Evolutionary conservation across 35 echinoderm and acorn worm species (phyloP).

Genomic region (Hemicentrotus pulcherrimus): DNA sequence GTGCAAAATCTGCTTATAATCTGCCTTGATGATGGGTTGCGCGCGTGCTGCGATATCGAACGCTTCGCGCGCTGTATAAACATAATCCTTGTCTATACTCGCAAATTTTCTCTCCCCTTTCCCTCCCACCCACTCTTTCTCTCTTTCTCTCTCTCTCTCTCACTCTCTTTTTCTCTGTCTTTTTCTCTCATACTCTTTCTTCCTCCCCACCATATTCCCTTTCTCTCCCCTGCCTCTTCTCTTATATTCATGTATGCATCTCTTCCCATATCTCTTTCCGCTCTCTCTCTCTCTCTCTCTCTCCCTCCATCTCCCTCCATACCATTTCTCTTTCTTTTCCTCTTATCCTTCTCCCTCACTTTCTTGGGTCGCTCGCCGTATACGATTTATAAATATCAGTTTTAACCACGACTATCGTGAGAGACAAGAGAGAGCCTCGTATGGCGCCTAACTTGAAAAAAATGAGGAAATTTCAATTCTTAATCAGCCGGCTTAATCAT

Average conservation of each 20-base stretch:
- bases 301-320: too few relatives aligned
- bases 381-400: neutral
- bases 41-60: slow-evolving; percentile 39
- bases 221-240: too few relatives aligned
- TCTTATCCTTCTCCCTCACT: too few relatives aligned
- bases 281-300: too few relatives aligned
- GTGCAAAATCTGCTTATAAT: neutral
- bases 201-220: too few relatives aligned
- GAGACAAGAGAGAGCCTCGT: neutral
- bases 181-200: too few relatives aligned
- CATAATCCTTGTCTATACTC: neutral
- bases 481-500: slow-evolving; percentile 47
- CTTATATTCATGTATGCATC: too few relatives aligned
- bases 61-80: slow-evolving; percentile 17
- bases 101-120: neutral
- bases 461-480: neutral
- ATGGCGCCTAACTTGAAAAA: neutral
- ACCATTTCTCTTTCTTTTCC: too few relatives aligned
- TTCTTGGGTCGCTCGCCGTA: too few relatives aligned
- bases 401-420: neutral
- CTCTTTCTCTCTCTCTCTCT: neutral
- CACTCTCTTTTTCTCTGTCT: too few relatives aligned
- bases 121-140: neutral
- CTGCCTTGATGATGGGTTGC: neutral
- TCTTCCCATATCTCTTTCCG: too few relatives aligned